Evolutionary conservation across 2,797 vertebrate genomes (phyloP).

Genomic region (Notolepis coatsorum): DNA sequence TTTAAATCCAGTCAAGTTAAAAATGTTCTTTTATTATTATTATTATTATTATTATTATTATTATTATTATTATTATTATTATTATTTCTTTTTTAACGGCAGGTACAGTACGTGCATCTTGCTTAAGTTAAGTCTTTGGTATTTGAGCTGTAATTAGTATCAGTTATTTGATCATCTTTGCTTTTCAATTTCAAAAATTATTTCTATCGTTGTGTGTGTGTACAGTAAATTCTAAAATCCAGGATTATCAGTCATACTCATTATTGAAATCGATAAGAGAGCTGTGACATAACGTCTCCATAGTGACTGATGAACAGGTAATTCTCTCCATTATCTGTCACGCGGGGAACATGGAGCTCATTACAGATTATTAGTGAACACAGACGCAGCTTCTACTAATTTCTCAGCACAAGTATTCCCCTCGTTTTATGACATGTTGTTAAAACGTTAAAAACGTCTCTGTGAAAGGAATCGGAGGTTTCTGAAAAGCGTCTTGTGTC

Average conservation of each 20-base stretch:
- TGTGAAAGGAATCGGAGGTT: slow-evolving; percentile 3
- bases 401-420: slow-evolving; percentile 30
- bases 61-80: no score
- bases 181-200: slow-evolving; percentile 17
- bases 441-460: no score
- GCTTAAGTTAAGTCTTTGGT: slow-evolving; percentile 34
- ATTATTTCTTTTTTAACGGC: no score
- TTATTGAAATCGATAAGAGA: slow-evolving; percentile 25
- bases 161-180: slow-evolving; percentile 52
- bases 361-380: slow-evolving; percentile 48
- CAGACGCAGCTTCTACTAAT: slow-evolving; percentile 53
- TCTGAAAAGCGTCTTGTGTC: slow-evolving; percentile 25
- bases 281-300: neutral
- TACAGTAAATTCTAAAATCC: slow-evolving; percentile 16
- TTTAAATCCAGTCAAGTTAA: slow-evolving; percentile 54
- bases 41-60: no score
- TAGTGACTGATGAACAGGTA: slow-evolving; percentile 16
- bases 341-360: slow-evolving; percentile 53
- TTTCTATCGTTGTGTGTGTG: neutral
- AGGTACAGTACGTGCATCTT: slow-evolving; percentile 61
- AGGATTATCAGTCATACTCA: slow-evolving; percentile 13
- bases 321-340: slow-evolving; percentile 46
- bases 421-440: slow-evolving; percentile 45
- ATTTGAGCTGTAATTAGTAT: slow-evolving; percentile 62
- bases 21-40: slow-evolving; percentile 38